phyloP scores from a whole-genome alignment of 1,140 invertebrate species.

The Tetramorium alpestre region DNA sequence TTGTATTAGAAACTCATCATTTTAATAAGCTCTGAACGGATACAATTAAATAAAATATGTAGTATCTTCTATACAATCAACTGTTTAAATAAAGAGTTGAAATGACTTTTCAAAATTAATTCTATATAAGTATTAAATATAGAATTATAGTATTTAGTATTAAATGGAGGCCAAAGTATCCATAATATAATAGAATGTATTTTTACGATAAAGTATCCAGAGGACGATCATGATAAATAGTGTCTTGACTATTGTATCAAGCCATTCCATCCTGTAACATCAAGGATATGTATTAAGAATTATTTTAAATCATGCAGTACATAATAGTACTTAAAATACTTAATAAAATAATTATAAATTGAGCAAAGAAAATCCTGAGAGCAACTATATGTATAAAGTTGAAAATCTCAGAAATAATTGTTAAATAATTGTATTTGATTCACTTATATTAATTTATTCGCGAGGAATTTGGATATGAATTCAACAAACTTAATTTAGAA shows the following conservation, averaged over 20 bases:
- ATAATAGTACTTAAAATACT: background rate
- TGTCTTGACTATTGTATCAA: constrained; percentile 64
- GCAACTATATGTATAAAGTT: background rate
- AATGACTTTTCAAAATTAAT: no score
- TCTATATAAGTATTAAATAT: no score
- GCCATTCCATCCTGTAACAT: constrained; percentile 75
- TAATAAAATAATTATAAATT: background rate
- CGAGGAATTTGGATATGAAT: constrained; percentile 5
- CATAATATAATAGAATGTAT: background rate
- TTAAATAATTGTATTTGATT: background rate
- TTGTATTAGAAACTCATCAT: no score
- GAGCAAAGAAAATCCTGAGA: background rate
- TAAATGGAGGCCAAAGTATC: no score
- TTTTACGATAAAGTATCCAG: constrained; percentile 36
- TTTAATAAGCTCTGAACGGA: no score
- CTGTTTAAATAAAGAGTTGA: no score
- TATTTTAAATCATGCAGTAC: background rate
- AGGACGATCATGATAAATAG: background rate
- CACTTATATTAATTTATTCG: background rate
- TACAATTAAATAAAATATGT: no score
- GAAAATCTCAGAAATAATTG: background rate
- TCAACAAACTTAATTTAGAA: background rate
- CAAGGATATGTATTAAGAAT: background rate
- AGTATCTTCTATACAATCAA: no score
- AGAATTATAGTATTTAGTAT: no score